Base-by-base conservation (phyloP, 2,113 vertebrate species). In the Phasianus colchicus region DNA sequence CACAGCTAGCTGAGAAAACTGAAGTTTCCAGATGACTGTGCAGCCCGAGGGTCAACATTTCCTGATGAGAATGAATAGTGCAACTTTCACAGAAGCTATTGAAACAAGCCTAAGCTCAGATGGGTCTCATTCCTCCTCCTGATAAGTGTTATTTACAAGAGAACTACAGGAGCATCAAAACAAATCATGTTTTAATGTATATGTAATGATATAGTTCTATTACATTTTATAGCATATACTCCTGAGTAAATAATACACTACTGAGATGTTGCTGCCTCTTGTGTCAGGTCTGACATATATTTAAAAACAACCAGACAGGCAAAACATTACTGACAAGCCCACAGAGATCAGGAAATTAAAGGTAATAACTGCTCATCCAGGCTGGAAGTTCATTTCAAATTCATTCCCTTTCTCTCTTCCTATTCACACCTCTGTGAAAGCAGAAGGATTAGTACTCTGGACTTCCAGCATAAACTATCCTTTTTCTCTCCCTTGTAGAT, bases 231-330 rank as follows among this genome's bases (percentile, higher is more conserved):
- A 70, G 61, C 15, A 61, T 61, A 74, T 50, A 86, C 50, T 83
- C 67, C 45, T 40, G 63, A 47, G 67, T 57, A 93, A 93, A 89
- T 83, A 85, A 91, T 30, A 66, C 72, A 45, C 55, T 71, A 47
- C 67, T 74, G 85, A 91, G 57, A 29, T 75, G 55, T 86, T 79
- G 52, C 8, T 55, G 45, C 66, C 81, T 71, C 77, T 88, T 66
- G 50, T 70, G 81, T 89, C 72, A 86, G 66, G 32, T 75, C 81
- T 70, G 32, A 65, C 55, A 57, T 61, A 70, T 82, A 91, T 83
- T 77, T 91, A 74, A 91, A 91, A 91, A 81, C 76, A 93, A 88
- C 27, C 50, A 93, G 57, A 27, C 43, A 74, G 16, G 45, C 50
- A 86, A 83, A 79, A 88, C 32, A 32, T 34, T 83, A 89, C 32